Conservation (phyloP, 2,797 vertebrate species). For the Diplodus sargus region DNA sequence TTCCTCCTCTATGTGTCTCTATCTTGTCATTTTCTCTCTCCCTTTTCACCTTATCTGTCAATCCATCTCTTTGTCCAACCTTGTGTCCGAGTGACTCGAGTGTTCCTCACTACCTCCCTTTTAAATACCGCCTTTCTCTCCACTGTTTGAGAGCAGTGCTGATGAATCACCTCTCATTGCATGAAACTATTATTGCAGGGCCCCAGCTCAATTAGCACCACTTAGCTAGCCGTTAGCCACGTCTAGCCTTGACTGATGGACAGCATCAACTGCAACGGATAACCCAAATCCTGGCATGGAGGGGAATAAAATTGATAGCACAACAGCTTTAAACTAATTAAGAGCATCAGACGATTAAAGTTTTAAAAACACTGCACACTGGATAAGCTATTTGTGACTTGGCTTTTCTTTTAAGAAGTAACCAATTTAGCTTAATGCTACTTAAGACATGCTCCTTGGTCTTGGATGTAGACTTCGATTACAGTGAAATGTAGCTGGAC, state of each 20-base stretch:
- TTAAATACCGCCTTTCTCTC: neutral
- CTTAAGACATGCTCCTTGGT: neutral
- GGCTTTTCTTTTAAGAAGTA: too few species aligned
- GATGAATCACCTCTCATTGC: slow-evolving; percentile 58
- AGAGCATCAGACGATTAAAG: slow-evolving; percentile 18
- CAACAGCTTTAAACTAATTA: slow-evolving; percentile 43
- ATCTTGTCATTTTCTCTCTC: neutral
- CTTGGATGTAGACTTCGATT: neutral
- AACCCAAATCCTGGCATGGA: slow-evolving; percentile 27
- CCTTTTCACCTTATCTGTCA: slow-evolving; percentile 1
- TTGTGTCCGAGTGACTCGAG: neutral
- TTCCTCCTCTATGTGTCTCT: neutral
- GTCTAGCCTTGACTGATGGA: slow-evolving; percentile 61
- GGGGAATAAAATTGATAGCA: slow-evolving; percentile 44
- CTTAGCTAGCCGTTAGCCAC: slow-evolving; percentile 70
- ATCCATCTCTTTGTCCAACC: neutral
- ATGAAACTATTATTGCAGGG: slow-evolving; percentile 49
- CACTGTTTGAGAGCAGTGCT: slow-evolving; percentile 23
- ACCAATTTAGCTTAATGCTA: neutral
- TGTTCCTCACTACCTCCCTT: neutral
- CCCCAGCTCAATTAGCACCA: slow-evolving; percentile 67
- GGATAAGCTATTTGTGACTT: neutral
- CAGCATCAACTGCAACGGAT: slow-evolving; percentile 22
- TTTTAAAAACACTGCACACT: slow-evolving; percentile 6
- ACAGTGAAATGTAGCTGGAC: neutral